These are phyloP conservation scores for Linyphia triangularis DNA, from an alignment of 2,888 invertebrate species.

Conservation along the genomic window DNA sequence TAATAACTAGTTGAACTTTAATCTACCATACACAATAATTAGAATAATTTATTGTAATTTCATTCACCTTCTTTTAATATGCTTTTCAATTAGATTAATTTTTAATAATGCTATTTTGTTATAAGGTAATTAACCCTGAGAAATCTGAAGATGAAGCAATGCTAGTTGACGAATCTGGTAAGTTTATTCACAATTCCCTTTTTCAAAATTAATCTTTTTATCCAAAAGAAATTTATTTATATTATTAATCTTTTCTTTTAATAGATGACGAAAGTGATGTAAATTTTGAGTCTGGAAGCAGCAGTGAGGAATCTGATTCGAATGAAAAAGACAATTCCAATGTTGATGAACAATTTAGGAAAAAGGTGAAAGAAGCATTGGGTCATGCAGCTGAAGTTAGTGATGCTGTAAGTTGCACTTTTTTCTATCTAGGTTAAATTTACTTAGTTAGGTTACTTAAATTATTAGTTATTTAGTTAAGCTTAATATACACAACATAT, in stretches of 20 bases:
- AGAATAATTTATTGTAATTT: background rate
- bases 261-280: conserved; percentile 58
- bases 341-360: conserved; percentile 72
- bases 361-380: conserved; percentile 73
- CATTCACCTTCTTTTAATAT: background rate
- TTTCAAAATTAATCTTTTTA: background rate
- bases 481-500: background rate
- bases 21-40: background rate
- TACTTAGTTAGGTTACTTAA: background rate
- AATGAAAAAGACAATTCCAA: conserved; percentile 45
- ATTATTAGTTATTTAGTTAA: background rate
- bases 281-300: conserved; percentile 69
- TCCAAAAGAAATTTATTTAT: background rate
- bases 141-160: conserved; percentile 48
- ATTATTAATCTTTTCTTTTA: background rate
- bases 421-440: no score
- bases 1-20: background rate
- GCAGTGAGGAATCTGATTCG: conserved; percentile 49
- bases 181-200: background rate
- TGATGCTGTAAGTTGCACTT: conserved; percentile 66
- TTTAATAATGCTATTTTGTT: background rate
- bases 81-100: background rate
- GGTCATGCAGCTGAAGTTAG: conserved; percentile 74
- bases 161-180: conserved; percentile 66
- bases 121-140: conserved; percentile 64